Evolutionary conservation across 2,113 vertebrate genomes (phyloP).

Genomic region (Glaucidium brasilianum): DNA sequence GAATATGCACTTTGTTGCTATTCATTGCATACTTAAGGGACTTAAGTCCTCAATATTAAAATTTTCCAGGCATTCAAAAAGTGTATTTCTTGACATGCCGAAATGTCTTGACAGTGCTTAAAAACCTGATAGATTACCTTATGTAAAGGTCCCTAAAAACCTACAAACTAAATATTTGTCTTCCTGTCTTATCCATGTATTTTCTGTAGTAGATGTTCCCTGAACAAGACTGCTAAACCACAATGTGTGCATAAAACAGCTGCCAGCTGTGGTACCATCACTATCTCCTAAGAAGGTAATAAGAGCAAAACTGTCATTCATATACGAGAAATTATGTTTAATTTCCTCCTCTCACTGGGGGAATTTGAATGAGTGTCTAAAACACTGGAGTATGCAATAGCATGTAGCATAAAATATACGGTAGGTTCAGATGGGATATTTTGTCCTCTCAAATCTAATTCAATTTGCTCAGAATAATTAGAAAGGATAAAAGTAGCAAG

Average conservation of each 20-base stretch:
- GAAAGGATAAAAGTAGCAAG: neutral
- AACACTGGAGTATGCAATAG: neutral
- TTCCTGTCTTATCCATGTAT: neutral
- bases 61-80: neutral
- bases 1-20: neutral
- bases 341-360: neutral
- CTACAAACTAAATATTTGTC: neutral
- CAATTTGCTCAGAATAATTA: neutral
- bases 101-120: neutral
- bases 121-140: neutral
- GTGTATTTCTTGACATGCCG: neutral
- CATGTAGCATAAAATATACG: neutral
- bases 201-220: neutral
- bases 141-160: neutral
- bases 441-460: neutral
- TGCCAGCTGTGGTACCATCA: neutral
- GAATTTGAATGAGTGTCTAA: neutral
- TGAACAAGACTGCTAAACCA: neutral
- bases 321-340: neutral
- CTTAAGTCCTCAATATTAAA: neutral
- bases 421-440: neutral
- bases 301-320: neutral
- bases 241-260: neutral
- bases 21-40: neutral
- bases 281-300: neutral